Conservation (phyloP, 2,113 vertebrate genomes). For the Oncorhynchus tshawytscha region DNA sequence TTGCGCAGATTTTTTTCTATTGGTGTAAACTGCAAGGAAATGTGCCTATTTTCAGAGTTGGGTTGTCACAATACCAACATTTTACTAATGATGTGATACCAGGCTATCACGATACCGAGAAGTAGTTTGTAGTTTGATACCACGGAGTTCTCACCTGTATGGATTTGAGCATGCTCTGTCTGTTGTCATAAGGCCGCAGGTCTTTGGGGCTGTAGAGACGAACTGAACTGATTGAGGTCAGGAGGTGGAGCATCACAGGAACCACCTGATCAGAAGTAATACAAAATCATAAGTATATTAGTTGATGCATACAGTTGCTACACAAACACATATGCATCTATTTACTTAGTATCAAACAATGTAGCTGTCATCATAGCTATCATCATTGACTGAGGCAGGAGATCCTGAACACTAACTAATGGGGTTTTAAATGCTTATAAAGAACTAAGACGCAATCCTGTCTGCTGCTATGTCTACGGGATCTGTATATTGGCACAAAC, state of each 20-base stretch:
- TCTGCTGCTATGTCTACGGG: not conserved
- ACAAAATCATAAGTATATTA: too few relatives aligned
- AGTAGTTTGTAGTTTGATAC: too few relatives aligned
- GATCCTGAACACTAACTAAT: not conserved
- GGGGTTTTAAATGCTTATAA: not conserved
- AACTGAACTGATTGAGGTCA: constrained; percentile 92
- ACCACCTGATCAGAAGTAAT: constrained; percentile 79
- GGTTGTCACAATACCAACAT: too few relatives aligned
- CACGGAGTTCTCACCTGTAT: constrained; percentile 77
- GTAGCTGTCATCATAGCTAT: not conserved
- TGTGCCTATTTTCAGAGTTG: too few relatives aligned
- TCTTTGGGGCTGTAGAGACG: constrained; percentile 96
- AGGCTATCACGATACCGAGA: too few relatives aligned
- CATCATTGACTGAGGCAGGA: not conserved
- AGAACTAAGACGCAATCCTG: not conserved
- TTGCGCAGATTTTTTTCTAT: too few relatives aligned
- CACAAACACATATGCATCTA: too few relatives aligned
- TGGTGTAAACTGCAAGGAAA: too few relatives aligned
- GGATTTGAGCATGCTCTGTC: constrained; percentile 94
- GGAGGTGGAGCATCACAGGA: constrained; percentile 90
- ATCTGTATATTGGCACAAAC: not conserved
- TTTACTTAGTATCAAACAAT: too few relatives aligned
- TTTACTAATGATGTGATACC: too few relatives aligned
- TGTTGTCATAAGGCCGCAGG: constrained; percentile 87
- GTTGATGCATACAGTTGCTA: too few relatives aligned